Percentiles rank a stretch among this genome's conserved stretches.
These are phyloP conservation scores for Myrmecophaga tridactyla DNA, from an alignment of 2,113 vertebrate genomes.

Conservation along the genomic window DNA sequence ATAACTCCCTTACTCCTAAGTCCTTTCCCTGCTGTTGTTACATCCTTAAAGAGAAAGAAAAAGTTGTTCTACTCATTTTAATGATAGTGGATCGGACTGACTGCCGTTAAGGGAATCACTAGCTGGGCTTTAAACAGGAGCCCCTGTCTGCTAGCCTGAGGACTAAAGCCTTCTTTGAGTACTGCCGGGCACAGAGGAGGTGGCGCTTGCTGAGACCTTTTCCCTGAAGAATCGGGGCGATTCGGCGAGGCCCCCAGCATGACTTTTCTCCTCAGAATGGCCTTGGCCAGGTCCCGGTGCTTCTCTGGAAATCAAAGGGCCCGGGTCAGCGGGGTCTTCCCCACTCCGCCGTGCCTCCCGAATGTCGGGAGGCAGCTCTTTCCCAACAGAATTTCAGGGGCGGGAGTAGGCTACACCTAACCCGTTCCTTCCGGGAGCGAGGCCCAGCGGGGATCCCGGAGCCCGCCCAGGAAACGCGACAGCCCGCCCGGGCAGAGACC, in stretches of 20 bases:
- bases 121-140: background rate
- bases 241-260: conserved; percentile 83
- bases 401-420: background rate
- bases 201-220: conserved; percentile 83
- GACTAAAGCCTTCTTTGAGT: background rate
- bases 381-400: background rate
- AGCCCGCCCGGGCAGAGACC: background rate
- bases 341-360: background rate
- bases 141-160: background rate
- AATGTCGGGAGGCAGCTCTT: background rate
- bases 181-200: background rate
- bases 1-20: background rate
- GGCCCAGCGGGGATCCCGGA: background rate
- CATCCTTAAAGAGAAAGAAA: background rate
- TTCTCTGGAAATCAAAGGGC: conserved; percentile 85
- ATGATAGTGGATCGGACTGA: background rate
- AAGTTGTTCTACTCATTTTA: background rate
- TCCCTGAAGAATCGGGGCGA: conserved; percentile 83
- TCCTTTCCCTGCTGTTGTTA: background rate
- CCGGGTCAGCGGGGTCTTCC: conserved; percentile 12
- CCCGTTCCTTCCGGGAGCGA: background rate
- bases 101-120: background rate
- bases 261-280: conserved; percentile 91
- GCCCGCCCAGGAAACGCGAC: background rate
- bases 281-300: conserved; percentile 92